These are phyloP conservation scores for Geopemphigus sp. DNA, from an alignment of 1,140 invertebrate species.

Conservation along the genomic window DNA sequence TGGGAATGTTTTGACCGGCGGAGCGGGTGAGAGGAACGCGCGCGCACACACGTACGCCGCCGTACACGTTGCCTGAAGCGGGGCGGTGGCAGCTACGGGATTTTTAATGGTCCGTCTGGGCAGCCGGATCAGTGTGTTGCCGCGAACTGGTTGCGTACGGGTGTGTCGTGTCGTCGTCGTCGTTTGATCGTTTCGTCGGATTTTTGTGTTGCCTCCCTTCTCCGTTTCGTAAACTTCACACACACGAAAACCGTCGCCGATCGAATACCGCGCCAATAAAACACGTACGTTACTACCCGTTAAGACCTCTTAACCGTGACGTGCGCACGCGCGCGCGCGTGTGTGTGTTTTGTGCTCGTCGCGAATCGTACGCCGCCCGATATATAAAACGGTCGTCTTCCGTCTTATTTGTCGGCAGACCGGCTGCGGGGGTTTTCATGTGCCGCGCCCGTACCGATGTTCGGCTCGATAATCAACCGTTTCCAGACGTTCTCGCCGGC, in stretches of 20 bases:
- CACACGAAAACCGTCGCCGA: no score
- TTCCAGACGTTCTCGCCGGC: slow-evolving; percentile 53
- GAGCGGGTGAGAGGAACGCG: slow-evolving; percentile 1
- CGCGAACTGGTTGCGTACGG: slow-evolving; percentile 31
- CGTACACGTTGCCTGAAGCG: neutral
- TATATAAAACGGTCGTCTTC: neutral
- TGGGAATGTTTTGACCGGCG: neutral
- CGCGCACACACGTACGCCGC: neutral
- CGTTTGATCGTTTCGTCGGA: no score
- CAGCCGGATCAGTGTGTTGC: slow-evolving; percentile 40
- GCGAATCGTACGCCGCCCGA: neutral
- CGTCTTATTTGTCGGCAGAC: neutral
- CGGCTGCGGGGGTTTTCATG: neutral
- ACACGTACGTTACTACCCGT: no score
- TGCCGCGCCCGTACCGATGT: slow-evolving; percentile 51
- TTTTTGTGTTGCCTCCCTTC: no score
- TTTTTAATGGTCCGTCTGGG: slow-evolving; percentile 35
- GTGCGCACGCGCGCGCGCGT: neutral
- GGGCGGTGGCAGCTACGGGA: slow-evolving; percentile 36
- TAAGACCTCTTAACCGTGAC: no score
- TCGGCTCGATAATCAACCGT: slow-evolving; percentile 53
- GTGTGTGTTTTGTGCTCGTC: neutral
- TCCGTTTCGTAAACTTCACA: no score
- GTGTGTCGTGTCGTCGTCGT: neutral
- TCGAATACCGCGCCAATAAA: neutral